Conservation (phyloP, 2,888 invertebrate genomes). For the Sphaeridia pumilis region DNA sequence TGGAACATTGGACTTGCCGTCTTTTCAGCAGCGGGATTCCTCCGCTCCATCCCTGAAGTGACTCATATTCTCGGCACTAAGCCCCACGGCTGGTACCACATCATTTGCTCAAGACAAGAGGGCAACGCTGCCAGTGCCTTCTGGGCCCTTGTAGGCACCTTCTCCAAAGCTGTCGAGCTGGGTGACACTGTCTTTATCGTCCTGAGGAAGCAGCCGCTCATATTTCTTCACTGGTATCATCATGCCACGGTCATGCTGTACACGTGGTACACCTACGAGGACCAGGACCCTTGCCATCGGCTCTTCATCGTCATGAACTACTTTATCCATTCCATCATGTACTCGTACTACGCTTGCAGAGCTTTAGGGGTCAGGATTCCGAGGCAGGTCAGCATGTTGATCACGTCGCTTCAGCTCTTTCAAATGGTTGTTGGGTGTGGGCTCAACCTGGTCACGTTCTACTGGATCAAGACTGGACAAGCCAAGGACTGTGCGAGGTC, state of each 20-base stretch:
- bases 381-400: constrained; percentile 70
- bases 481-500: constrained; percentile 24
- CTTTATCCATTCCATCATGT: constrained; percentile 82
- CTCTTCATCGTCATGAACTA: constrained; percentile 96
- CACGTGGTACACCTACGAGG: constrained; percentile 84
- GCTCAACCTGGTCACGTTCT: constrained; percentile 49
- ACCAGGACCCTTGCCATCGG: constrained; percentile 73
- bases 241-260: constrained; percentile 89
- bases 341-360: constrained; percentile 69
- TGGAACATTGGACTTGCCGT: constrained; percentile 88
- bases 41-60: constrained; percentile 85
- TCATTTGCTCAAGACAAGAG: constrained; percentile 16
- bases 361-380: constrained; percentile 79
- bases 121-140: constrained; percentile 55
- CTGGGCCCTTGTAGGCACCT: constrained; percentile 94
- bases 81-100: constrained; percentile 73
- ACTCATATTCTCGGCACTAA: constrained; percentile 65
- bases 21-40: constrained; percentile 88
- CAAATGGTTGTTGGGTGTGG: constrained; percentile 93
- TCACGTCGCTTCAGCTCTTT: constrained; percentile 78
- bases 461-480: constrained; percentile 1
- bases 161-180: constrained; percentile 91
- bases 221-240: constrained; percentile 94
- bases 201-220: constrained; percentile 79
- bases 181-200: constrained; percentile 92